Evolutionary conservation across 2,888 invertebrate species (phyloP), one percentile per base, ranked within the genome.

Genomic region (Hemaris fuciformis): DNA sequence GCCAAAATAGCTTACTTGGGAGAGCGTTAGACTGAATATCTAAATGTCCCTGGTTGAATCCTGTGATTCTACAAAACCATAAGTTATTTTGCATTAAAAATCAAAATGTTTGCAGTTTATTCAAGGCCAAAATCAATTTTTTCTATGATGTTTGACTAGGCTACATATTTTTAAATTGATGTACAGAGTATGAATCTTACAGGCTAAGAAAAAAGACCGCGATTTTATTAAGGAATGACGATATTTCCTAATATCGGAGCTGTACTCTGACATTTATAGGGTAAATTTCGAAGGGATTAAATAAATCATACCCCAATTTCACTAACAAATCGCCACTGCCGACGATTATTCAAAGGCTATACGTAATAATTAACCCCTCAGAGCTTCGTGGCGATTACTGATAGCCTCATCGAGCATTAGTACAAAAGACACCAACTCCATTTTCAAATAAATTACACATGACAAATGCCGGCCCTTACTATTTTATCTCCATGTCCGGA

Each of bases 361-460:
- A 31, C 18, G 53, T 53, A 53, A 53, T 53, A 31, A 53, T 53
- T 53, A 53, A 53, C 53, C 53, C 53, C 53, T 53, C 53, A 53
- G 8, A 10, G 27, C 31, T 53, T 15, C 31, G 53, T 10, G 31
- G 23, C 6, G 46, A 53, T 27, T 31, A 27, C 31, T 31, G 31
- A 53, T 53, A 53, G 53, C 53, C 53, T 31, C 27, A 53, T 31
- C 18, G 10, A 53, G 18, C 15, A 53, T 53, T 18, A 69, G 67
- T 72, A 69, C 76, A 78, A 77, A 78, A 77, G 75, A 74, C 71
- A 65, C 67, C 64, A 74, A 73, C 66, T 78, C 75, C 72, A 78
- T 77, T 76, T 77, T 76, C 72, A 74, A 76, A 73, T 75, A 72
- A 75, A 76, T 80, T 77, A 67, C 75, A 75, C 72, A 73, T 63